Evolutionary conservation across 1,140 invertebrate species (phyloP).

Genomic region (Physella acuta): DNA sequence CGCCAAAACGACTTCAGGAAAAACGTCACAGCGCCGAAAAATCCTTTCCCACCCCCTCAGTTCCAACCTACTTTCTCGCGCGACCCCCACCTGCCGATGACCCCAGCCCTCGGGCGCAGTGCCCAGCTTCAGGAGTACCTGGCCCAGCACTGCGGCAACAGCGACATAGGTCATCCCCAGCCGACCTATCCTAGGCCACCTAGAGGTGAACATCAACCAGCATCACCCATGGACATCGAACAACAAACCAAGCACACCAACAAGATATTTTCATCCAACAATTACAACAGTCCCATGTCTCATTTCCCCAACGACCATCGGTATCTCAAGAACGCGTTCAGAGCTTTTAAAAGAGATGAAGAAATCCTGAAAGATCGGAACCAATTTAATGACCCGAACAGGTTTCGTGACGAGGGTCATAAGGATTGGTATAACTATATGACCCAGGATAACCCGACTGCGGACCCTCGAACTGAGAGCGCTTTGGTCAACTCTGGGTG

Average conservation of each 20-base stretch:
- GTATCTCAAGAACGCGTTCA: background rate
- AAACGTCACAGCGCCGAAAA: too few species aligned
- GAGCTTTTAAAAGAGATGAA: background rate
- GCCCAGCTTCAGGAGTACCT: background rate
- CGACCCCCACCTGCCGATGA: background rate
- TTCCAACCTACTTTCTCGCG: background rate
- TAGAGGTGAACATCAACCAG: background rate
- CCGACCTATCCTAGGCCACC: background rate
- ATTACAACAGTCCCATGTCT: conserved; percentile 2
- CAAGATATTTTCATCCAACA: background rate
- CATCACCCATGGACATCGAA: background rate
- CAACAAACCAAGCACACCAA: background rate
- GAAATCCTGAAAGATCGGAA: background rate
- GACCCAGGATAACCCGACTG: background rate
- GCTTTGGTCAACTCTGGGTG: background rate
- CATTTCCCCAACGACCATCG: background rate
- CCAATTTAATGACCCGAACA: background rate
- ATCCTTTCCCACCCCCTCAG: background rate
- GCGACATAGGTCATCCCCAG: background rate
- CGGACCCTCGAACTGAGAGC: background rate
- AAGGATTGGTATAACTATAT: background rate
- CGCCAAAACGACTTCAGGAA: too few species aligned
- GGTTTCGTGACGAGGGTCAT: background rate
- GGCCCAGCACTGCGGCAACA: background rate
- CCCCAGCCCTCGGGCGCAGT: background rate